phyloP scores from a whole-genome alignment of 2,113 vertebrate species.

The Pituophis catenifer region DNA sequence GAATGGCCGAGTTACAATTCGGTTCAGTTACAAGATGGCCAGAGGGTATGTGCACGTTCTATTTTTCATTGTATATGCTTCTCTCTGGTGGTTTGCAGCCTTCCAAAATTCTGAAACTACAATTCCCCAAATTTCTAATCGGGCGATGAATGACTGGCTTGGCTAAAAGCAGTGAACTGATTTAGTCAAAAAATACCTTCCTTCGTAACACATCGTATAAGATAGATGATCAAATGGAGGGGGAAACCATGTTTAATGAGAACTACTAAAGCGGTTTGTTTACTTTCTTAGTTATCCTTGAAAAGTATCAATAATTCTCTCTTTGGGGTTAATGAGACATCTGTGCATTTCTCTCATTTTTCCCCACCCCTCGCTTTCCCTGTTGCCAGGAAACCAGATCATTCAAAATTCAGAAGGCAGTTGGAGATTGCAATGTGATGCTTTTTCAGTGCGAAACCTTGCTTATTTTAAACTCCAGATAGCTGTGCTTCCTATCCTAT shows the following conservation, averaged over 20 bases:
- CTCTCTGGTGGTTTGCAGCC: not conserved
- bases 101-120: not conserved
- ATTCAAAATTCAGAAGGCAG: constrained; percentile 2
- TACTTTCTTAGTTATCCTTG: not conserved
- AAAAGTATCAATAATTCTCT: constrained; percentile 17
- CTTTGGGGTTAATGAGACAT: constrained; percentile 3
- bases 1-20: not conserved
- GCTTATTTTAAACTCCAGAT: constrained; percentile 34
- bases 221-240: not conserved
- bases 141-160: not conserved
- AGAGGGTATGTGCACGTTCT: not conserved
- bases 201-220: too few relatives aligned
- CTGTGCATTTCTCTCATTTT: not conserved
- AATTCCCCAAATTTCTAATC: not conserved
- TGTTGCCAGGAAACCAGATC: constrained; percentile 11
- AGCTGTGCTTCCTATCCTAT: constrained; percentile 41
- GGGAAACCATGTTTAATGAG: not conserved
- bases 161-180: not conserved
- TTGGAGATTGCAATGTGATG: not conserved
- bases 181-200: not conserved
- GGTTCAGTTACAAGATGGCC: not conserved
- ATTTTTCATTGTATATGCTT: not conserved
- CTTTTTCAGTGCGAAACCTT: not conserved
- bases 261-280: not conserved
- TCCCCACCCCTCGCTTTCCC: not conserved